A percentile compares a stretch with the other conserved stretches of the same genome.
These are phyloP conservation scores for Fragum fragum DNA, from an alignment of 2,888 invertebrate genomes.

Conservation along the genomic window DNA sequence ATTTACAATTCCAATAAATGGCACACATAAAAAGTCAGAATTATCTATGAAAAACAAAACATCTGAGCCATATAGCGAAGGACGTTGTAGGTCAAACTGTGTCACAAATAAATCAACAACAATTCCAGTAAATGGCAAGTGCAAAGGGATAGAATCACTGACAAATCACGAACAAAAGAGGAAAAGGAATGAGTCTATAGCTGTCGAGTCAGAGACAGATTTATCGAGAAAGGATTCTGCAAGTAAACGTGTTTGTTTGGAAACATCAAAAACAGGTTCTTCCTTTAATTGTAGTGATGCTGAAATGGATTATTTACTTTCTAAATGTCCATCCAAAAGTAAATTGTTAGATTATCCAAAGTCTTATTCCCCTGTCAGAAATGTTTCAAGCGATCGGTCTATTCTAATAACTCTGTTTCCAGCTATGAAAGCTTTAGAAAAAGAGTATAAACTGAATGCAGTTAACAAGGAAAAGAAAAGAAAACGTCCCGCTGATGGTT, in stretches of 20 bases:
- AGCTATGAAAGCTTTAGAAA: neutral
- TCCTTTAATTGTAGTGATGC: neutral
- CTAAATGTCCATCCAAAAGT: neutral
- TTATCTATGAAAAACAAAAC: neutral
- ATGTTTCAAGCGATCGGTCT: neutral
- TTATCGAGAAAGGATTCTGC: neutral
- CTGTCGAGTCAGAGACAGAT: neutral
- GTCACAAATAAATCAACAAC: too few species aligned
- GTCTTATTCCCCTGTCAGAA: neutral
- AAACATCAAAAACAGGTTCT: neutral
- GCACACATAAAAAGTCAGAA: neutral
- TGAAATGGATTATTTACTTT: conserved; percentile 17
- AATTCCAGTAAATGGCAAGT: too few species aligned
- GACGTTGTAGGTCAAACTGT: neutral
- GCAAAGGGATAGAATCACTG: neutral
- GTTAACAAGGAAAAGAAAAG: neutral
- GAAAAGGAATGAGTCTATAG: neutral
- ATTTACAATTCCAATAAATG: neutral
- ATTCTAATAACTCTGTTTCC: conserved; percentile 3
- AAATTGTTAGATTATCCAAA: neutral
- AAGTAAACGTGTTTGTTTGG: neutral
- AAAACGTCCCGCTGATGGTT: neutral
- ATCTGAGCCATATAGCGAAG: neutral
- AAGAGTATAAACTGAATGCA: neutral
- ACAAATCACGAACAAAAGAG: neutral